These are phyloP conservation scores for Dermochelys coriacea DNA, from an alignment of 2,797 vertebrate species.

Conservation along the genomic window DNA sequence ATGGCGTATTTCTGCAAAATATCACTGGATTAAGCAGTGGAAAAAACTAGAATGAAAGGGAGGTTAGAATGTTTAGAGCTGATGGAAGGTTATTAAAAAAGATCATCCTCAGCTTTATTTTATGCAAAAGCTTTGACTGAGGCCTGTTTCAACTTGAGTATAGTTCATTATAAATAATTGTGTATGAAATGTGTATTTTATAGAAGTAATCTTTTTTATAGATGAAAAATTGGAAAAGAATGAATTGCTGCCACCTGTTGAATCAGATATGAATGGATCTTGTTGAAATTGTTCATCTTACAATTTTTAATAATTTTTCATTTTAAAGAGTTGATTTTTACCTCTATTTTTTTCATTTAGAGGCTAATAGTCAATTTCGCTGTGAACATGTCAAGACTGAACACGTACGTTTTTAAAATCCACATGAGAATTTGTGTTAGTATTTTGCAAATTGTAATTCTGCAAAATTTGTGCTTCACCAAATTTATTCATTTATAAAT, in stretches of 20 bases:
- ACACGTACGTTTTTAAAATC: conserved; percentile 60
- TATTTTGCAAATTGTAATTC: not conserved
- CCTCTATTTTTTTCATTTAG: conserved; percentile 42
- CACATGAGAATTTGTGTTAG: not conserved
- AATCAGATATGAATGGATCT: conserved; percentile 37
- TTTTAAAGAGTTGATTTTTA: conserved; percentile 2
- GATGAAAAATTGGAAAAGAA: conserved; percentile 42
- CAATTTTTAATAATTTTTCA: not conserved
- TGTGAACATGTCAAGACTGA: conserved; percentile 64
- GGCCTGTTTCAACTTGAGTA: not conserved
- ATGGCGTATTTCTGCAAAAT: not conserved
- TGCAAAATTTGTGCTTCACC: not conserved
- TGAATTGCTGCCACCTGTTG: fast-evolving
- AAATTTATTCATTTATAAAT: not conserved
- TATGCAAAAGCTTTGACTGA: not conserved
- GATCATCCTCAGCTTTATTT: not conserved
- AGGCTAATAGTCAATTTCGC: conserved; percentile 6
- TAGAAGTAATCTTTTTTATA: not conserved
- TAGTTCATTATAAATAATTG: not conserved
- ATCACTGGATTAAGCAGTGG: not conserved
- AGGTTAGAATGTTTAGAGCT: not conserved
- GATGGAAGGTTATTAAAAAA: not conserved
- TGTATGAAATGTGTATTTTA: not conserved
- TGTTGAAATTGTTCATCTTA: not conserved
- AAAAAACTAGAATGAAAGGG: not conserved